Percentiles rank a stretch among this genome's conserved stretches.
These are phyloP conservation scores for Cuniculus paca DNA, from an alignment of 2,797 vertebrate species.

Conservation along the genomic window DNA sequence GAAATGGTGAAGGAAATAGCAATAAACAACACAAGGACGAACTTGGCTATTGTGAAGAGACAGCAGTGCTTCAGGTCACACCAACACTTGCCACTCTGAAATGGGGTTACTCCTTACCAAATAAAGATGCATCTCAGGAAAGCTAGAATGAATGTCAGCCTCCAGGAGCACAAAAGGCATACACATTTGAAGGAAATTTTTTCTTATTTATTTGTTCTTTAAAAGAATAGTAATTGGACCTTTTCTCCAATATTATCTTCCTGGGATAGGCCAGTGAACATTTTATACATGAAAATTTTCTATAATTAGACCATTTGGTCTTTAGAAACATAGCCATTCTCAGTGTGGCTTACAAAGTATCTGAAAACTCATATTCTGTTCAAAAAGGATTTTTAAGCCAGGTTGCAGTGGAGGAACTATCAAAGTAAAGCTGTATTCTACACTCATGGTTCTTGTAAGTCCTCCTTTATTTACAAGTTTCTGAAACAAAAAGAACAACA, in stretches of 20 bases:
- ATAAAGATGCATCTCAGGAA: neutral
- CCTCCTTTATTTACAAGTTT: neutral
- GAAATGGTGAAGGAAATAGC: neutral
- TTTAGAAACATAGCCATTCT: conserved; percentile 17
- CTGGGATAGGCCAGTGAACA: neutral
- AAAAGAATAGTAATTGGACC: neutral
- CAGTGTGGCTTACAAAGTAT: neutral
- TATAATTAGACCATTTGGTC: neutral
- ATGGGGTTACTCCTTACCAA: neutral
- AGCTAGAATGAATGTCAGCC: neutral
- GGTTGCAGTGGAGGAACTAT: neutral
- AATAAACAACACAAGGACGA: neutral
- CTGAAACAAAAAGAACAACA: neutral
- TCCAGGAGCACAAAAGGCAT: neutral
- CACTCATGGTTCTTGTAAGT: neutral
- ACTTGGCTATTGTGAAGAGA: neutral
- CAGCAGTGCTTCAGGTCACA: neutral
- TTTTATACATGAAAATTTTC: neutral
- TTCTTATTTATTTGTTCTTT: conserved; percentile 11
- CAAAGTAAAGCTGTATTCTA: neutral
- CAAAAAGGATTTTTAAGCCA: neutral
- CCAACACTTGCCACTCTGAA: neutral
- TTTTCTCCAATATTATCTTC: neutral
- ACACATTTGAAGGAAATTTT: neutral
- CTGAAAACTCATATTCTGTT: neutral